Conservation (phyloP, 2,888 invertebrate genomes). For the Amphipoea lucens region DNA sequence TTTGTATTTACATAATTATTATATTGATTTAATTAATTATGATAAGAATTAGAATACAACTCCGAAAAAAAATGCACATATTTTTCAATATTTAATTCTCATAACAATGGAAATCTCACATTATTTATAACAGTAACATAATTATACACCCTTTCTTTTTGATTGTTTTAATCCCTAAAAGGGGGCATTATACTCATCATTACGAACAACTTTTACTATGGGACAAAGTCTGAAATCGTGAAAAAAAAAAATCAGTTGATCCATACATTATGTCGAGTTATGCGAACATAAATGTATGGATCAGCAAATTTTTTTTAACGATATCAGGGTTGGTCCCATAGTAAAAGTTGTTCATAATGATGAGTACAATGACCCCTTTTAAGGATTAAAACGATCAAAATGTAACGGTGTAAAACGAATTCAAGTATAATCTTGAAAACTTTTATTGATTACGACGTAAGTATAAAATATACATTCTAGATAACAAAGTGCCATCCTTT, state of each 20-base stretch:
- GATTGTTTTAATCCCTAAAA: too few relatives aligned
- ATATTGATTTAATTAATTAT: neutral
- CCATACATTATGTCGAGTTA: too few relatives aligned
- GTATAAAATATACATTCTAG: slow-evolving; percentile 12
- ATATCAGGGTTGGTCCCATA: too few relatives aligned
- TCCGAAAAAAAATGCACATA: slow-evolving; percentile 18
- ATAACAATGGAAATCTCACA: slow-evolving; percentile 1
- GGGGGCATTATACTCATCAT: too few relatives aligned
- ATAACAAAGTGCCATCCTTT: neutral
- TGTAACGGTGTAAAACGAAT: neutral
- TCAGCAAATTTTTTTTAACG: too few relatives aligned
- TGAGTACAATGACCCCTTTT: too few relatives aligned
- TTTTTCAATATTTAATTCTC: slow-evolving; percentile 26
- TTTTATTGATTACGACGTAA: slow-evolving; percentile 12
- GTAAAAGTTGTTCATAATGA: too few relatives aligned
- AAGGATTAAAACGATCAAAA: too few relatives aligned
- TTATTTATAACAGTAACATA: slow-evolving; percentile 24
- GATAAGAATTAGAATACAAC: neutral
- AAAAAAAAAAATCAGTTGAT: too few relatives aligned
- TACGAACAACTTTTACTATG: too few relatives aligned
- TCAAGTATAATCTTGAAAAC: neutral
- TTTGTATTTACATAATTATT: slow-evolving; percentile 39
- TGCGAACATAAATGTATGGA: too few relatives aligned
- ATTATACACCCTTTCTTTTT: neutral
- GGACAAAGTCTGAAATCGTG: too few relatives aligned